Base-by-base conservation (phyloP, 1,140 invertebrate genomes). In the Papilio polytes region DNA sequence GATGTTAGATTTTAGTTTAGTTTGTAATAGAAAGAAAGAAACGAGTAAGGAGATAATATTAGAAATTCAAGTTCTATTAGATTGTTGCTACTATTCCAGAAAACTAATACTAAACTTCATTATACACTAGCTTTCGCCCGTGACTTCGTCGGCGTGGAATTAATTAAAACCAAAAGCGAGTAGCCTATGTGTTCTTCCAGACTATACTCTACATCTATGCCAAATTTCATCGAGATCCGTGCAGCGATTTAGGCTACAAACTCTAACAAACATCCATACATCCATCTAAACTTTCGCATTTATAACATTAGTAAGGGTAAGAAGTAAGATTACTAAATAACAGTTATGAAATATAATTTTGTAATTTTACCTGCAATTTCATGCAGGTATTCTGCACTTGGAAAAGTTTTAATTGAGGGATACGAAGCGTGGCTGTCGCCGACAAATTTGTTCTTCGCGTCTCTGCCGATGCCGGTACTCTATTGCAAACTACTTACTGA, bases 401-500 rank as follows among this genome's bases (percentile, higher is more conserved):
- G 26, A 70, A 66, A 70, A 70, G 63, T 70, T 70, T 70, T 70
- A 70, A 70, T 70, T 70, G 63, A 70, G 26, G 13, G 22, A 70
- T 36, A 31, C 31, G 63, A 70, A 70, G 63, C 63, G 59, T 63
- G 59, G 59, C 59, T 63, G 59, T 63, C 20, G 59, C 59, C 20
- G 59, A 22, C 59, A 63, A 63, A 63, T 63, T 63, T 59, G 59
- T 63, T 20, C 59, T 12, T 20, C 59, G 59, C 59, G 22, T 70
- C 63, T 31, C 63, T 15, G 12, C 26, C 63, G 22, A 31, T 31
- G 13, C 20, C 59, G 59, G 59, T 63, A 26, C 63, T 70, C 22
- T 18, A 26, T 15, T 31, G 63, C 26, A 2, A 31, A 70, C 63
- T 63, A 36, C 63, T 70, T 70, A 31, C 12, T 31, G 15, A 70